A percentile compares a stretch with the other conserved stretches of the same genome.
Conservation (phyloP, 2,113 vertebrate species). For the Haplotaxodon microlepis region DNA sequence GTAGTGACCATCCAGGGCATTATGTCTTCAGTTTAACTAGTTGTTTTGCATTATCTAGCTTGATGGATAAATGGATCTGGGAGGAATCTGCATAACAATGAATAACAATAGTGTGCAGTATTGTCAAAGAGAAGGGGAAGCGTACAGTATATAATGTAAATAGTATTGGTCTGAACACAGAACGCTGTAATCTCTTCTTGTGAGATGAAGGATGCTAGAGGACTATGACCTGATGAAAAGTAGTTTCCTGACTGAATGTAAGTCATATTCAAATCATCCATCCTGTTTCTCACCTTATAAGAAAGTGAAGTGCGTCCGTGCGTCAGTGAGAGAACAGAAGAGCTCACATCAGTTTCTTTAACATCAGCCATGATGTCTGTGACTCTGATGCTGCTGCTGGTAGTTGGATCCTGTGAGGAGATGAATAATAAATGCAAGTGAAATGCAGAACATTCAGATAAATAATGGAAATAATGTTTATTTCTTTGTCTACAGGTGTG, state of each 20-base stretch:
- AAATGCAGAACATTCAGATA: not conserved
- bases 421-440: accelerated
- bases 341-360: not conserved
- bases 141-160: too few relatives aligned
- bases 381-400: not conserved
- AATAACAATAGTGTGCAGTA: not conserved
- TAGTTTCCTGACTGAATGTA: not conserved
- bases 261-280: not conserved
- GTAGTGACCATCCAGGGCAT: not conserved
- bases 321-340: accelerated
- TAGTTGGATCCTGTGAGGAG: not conserved
- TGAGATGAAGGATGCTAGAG: not conserved
- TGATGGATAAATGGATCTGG: not conserved
- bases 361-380: not conserved
- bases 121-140: not conserved
- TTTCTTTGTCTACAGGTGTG: not conserved
- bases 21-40: not conserved
- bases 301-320: accelerated
- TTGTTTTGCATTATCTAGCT: not conserved
- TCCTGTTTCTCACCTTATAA: not conserved
- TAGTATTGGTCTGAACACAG: too few relatives aligned
- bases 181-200: accelerated
- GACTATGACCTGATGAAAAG: not conserved
- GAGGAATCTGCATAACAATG: not conserved
- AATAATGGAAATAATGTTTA: not conserved